These are phyloP conservation scores for Melinopterus prodromus DNA, from an alignment of 2,888 invertebrate genomes.

Conservation along the genomic window DNA sequence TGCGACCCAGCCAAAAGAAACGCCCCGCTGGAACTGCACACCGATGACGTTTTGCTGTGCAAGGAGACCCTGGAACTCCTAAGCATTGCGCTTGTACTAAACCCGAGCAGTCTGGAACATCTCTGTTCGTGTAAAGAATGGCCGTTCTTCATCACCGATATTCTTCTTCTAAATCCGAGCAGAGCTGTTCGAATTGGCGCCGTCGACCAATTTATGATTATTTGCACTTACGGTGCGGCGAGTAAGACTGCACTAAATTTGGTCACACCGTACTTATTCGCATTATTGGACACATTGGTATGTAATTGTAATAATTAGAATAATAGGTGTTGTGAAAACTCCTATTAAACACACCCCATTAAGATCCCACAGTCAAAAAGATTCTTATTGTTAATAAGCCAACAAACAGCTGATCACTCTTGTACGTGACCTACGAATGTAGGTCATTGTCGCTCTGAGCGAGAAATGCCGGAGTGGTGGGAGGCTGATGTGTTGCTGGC, in stretches of 20 bases:
- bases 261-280: constrained; percentile 73
- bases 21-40: constrained; percentile 63
- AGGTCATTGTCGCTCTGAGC: no score
- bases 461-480: no score
- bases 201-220: constrained; percentile 84
- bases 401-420: no score
- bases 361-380: no score
- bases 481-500: no score
- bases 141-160: constrained; percentile 88
- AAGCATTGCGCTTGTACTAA: constrained; percentile 87
- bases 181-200: constrained; percentile 78
- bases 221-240: constrained; percentile 81
- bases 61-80: constrained; percentile 94
- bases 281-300: constrained; percentile 68
- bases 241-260: constrained; percentile 68
- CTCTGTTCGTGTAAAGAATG: constrained; percentile 84
- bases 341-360: no score
- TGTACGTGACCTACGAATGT: no score
- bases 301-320: neutral
- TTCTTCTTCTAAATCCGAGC: constrained; percentile 84
- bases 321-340: no score
- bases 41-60: constrained; percentile 64
- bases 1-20: constrained; percentile 70
- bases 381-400: no score
- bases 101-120: constrained; percentile 85